These are phyloP conservation scores for Carapus acus DNA, from an alignment of 2,797 vertebrate species.

Conservation along the genomic window DNA sequence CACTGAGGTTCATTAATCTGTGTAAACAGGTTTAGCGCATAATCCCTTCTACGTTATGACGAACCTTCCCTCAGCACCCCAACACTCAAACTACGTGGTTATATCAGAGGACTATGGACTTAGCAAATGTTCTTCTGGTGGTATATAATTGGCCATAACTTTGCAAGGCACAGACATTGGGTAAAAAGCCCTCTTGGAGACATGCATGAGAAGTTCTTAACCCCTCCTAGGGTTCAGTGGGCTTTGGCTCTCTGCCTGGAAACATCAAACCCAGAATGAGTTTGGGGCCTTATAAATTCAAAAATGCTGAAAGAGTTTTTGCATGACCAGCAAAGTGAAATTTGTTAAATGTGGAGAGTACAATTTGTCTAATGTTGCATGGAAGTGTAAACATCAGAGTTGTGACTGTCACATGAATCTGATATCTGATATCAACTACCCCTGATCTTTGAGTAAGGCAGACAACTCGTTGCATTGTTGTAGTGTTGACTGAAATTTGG, in stretches of 20 bases:
- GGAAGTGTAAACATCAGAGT: no score
- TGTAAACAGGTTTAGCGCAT: constrained; percentile 14
- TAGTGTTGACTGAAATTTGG: no score
- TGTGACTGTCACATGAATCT: no score
- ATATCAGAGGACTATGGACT: not conserved
- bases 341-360: no score
- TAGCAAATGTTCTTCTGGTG: constrained; percentile 18
- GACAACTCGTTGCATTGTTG: no score
- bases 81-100: not conserved
- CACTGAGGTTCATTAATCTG: constrained; percentile 12
- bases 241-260: constrained; percentile 77
- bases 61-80: not conserved
- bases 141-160: constrained; percentile 26
- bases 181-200: constrained; percentile 32
- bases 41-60: constrained; percentile 8
- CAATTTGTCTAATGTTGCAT: no score
- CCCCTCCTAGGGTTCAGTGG: constrained; percentile 75
- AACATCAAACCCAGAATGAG: constrained; percentile 51
- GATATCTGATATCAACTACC: no score
- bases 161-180: constrained; percentile 4
- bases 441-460: not conserved
- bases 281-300: constrained; percentile 30
- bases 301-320: constrained; percentile 17
- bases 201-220: constrained; percentile 83
- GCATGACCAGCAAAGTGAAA: constrained; percentile 23